phyloP scores from a whole-genome alignment of 2,888 invertebrate species.

The Oscheius myriophilus region DNA sequence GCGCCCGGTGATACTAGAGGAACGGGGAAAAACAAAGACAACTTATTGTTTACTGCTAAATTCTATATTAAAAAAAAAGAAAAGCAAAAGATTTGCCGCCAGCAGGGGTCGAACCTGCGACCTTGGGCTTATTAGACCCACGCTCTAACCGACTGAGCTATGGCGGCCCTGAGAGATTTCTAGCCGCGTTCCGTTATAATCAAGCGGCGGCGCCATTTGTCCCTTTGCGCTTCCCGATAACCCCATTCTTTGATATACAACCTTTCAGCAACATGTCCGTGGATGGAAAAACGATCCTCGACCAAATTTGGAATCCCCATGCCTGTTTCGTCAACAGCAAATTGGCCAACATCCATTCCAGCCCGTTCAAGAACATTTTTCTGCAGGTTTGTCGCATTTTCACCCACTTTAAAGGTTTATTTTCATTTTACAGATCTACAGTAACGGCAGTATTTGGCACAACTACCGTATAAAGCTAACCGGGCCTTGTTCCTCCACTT shows the following conservation, averaged over 20 bases:
- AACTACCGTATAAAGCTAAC: slow-evolving; percentile 64
- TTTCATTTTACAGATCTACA: slow-evolving; percentile 51
- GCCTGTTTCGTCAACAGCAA: slow-evolving; percentile 70
- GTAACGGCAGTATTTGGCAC: slow-evolving; percentile 70
- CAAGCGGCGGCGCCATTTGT: no score
- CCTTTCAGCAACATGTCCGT: slow-evolving; percentile 67
- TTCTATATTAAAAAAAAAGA: no score
- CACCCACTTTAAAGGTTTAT: not conserved
- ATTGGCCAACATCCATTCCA: slow-evolving; percentile 63
- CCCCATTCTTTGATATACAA: not conserved
- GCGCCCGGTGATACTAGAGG: no score
- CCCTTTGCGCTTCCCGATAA: no score
- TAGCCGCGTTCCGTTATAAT: no score
- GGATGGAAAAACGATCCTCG: slow-evolving; percentile 66
- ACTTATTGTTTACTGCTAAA: no score
- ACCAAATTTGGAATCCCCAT: slow-evolving; percentile 67
- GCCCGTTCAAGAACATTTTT: slow-evolving; percentile 69
- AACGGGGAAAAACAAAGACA: no score
- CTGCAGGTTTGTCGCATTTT: slow-evolving; percentile 46
- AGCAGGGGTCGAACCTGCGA: slow-evolving; percentile 70
- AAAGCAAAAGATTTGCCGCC: slow-evolving; percentile 63
- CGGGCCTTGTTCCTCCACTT: slow-evolving; percentile 52
- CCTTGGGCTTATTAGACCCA: slow-evolving; percentile 70
- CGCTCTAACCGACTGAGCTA: slow-evolving; percentile 71
- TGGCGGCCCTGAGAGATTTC: no score